Evolutionary conservation across 2,888 invertebrate species (phyloP).

Genomic region (Acronicta aceris): DNA sequence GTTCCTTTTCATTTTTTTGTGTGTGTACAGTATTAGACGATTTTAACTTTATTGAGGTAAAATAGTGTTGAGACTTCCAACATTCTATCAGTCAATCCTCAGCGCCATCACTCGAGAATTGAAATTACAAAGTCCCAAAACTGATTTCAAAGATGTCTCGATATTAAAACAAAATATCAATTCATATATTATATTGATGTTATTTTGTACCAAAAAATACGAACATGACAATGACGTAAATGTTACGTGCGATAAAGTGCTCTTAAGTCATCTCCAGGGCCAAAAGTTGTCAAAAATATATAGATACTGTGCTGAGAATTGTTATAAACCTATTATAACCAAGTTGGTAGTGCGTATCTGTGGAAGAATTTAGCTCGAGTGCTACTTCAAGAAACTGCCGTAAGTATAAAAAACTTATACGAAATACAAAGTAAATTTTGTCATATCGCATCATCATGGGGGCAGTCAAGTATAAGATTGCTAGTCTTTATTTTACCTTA

Average conservation of each 20-base stretch:
- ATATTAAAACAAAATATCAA: background rate
- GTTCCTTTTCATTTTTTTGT: no score
- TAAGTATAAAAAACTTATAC: background rate
- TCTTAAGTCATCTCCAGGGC: conserved; percentile 37
- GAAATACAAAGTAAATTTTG: no score
- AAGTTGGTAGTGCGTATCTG: conserved; percentile 15
- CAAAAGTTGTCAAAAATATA: conserved; percentile 19
- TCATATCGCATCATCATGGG: no score
- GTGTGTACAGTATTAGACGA: no score
- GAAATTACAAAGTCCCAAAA: no score
- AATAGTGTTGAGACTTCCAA: no score
- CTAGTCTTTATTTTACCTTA: no score
- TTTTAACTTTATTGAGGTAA: no score
- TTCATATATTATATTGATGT: background rate
- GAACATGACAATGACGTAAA: conserved; percentile 33
- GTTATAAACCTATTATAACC: conserved; percentile 7
- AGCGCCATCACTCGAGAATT: no score
- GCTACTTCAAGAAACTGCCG: conserved; percentile 6
- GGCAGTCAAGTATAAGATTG: no score
- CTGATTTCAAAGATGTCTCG: background rate
- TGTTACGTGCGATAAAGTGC: conserved; percentile 38
- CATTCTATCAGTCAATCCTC: no score
- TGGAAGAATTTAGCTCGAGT: conserved; percentile 25
- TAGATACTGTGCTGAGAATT: conserved; percentile 22
- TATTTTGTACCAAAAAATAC: conserved; percentile 13